Conservation (phyloP, 2,797 vertebrate genomes). For the Enteromius radiatus region DNA sequence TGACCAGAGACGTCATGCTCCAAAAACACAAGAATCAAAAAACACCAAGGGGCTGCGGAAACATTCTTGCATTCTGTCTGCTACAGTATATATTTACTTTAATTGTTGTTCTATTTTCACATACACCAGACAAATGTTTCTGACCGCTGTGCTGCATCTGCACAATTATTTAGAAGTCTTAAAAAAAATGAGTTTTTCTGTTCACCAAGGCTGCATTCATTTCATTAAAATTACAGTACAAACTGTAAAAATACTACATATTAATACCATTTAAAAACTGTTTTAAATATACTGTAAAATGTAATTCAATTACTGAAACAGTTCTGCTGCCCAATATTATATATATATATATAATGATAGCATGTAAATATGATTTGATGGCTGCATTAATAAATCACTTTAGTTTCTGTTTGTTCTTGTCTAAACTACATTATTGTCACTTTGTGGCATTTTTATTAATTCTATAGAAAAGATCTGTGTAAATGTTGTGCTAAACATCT, state of each 20-base stretch:
- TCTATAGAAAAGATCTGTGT: neutral
- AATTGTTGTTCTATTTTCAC: neutral
- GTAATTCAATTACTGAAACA: neutral
- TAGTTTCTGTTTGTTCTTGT: neutral
- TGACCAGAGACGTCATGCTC: neutral
- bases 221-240: neutral
- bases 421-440: neutral
- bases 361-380: neutral
- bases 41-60: neutral
- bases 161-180: neutral
- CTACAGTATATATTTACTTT: neutral
- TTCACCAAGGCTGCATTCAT: neutral
- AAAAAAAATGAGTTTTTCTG: neutral
- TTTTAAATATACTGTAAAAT: neutral
- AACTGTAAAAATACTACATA: neutral
- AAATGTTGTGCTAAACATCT: neutral
- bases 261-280: neutral
- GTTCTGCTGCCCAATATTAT: neutral
- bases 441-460: neutral
- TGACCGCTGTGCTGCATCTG: neutral
- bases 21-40: neutral
- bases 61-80: neutral
- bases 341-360: neutral
- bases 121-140: neutral
- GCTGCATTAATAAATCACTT: neutral